Conservation (phyloP, 2,113 vertebrate species). For the Dicaeum eximium region DNA sequence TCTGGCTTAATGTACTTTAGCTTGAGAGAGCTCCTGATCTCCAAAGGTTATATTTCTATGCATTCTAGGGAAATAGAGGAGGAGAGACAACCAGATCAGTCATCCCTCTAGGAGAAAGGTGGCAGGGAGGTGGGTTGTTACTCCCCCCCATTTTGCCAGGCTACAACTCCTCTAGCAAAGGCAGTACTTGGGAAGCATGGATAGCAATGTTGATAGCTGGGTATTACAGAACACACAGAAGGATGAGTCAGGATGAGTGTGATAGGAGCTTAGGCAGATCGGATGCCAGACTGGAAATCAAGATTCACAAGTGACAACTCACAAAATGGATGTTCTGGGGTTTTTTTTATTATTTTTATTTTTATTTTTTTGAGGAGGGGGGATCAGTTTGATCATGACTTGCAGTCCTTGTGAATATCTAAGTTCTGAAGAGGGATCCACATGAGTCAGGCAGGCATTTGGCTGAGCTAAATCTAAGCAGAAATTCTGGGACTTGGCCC, state of each 20-base stretch:
- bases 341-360: background rate
- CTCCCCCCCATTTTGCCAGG: background rate
- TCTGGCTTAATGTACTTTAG: background rate
- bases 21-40: background rate
- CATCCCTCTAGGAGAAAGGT: background rate
- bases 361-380: background rate
- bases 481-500: background rate
- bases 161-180: background rate
- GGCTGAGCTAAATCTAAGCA: background rate
- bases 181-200: fast-evolving
- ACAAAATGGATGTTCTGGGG: background rate
- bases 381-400: background rate
- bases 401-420: background rate
- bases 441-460: background rate
- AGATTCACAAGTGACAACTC: background rate
- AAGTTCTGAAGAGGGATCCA: background rate
- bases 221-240: background rate
- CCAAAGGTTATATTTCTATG: background rate
- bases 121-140: background rate
- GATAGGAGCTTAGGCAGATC: background rate
- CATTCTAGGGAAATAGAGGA: background rate
- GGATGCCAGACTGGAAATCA: background rate
- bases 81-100: background rate
- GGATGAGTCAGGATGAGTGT: background rate
- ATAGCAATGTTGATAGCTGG: background rate